A percentile compares a stretch with the other conserved stretches of the same genome.
phyloP scores from a whole-genome alignment of 1,140 invertebrate genomes.

The Gryon sp. region DNA sequence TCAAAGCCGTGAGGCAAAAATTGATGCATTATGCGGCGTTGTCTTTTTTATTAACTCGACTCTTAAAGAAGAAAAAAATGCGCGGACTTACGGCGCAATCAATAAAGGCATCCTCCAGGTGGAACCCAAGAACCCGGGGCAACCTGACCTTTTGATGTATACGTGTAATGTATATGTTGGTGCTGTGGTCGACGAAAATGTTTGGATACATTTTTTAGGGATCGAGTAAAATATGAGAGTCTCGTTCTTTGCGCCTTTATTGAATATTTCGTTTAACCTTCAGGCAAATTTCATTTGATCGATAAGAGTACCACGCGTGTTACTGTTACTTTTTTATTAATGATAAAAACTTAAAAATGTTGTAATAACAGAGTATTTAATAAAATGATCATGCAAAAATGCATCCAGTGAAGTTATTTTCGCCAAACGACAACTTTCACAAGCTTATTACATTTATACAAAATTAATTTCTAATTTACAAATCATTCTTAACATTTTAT shows the following conservation, averaged over 20 bases:
- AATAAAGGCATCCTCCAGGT: conserved; percentile 59
- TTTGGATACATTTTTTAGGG: conserved; percentile 62
- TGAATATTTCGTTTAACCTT: conserved; percentile 50
- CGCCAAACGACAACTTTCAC: too few species aligned
- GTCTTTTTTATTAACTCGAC: conserved; percentile 39
- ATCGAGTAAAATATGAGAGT: conserved; percentile 54
- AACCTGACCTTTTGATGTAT: conserved; percentile 64
- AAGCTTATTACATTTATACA: too few species aligned
- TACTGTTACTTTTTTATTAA: neutral
- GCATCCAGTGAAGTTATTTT: too few species aligned
- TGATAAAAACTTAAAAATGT: neutral
- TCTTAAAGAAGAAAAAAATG: conserved; percentile 42
- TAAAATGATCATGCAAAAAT: too few species aligned
- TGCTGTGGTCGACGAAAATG: conserved; percentile 46
- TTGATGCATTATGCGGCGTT: conserved; percentile 50
- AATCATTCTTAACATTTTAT: too few species aligned
- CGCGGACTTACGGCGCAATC: conserved; percentile 49
- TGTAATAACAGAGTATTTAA: too few species aligned
- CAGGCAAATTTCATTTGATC: conserved; percentile 34
- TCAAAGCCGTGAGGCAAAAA: conserved; percentile 47
- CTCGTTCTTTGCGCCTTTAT: conserved; percentile 53
- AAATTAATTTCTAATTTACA: too few species aligned
- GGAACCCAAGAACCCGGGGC: conserved; percentile 55
- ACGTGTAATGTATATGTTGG: conserved; percentile 56
- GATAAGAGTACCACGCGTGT: conserved; percentile 18